Evolutionary conservation across 2,888 invertebrate species (phyloP).

Genomic region (Thymelicus acteon): DNA sequence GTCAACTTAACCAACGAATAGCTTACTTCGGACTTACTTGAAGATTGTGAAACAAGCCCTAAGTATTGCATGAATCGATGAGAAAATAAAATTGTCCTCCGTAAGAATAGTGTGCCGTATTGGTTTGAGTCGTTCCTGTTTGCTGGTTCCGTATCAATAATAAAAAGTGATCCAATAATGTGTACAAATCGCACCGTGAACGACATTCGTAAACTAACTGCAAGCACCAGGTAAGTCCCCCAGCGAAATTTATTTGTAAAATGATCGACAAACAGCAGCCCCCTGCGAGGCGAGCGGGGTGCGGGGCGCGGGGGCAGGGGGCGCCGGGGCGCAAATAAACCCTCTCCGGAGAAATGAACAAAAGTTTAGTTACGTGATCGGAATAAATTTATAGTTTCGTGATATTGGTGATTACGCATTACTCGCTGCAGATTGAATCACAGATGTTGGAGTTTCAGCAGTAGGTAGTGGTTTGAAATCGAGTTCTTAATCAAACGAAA

Average conservation of each 20-base stretch:
- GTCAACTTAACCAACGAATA: too few species aligned
- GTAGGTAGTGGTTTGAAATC: not conserved
- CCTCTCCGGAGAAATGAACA: constrained; percentile 52
- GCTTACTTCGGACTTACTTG: too few species aligned
- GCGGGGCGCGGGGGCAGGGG: not conserved
- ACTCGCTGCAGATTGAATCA: not conserved
- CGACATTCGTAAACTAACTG: constrained; percentile 46
- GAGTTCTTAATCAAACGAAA: too few species aligned
- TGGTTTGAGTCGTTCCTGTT: too few species aligned
- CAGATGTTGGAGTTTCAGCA: not conserved
- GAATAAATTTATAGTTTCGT: constrained; percentile 40
- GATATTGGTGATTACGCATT: constrained; percentile 21
- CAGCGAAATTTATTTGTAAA: constrained; percentile 72
- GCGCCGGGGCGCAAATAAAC: constrained; percentile 46
- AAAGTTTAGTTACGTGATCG: constrained; percentile 47
- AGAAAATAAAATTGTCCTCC: too few species aligned
- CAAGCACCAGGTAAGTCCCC: constrained; percentile 47
- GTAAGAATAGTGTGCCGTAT: too few species aligned
- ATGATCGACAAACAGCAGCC: constrained; percentile 73
- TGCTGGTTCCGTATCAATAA: too few species aligned
- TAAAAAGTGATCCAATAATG: not conserved
- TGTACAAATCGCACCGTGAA: constrained; percentile 43
- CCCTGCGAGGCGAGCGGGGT: constrained; percentile 40
- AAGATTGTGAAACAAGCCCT: too few species aligned
- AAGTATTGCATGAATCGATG: too few species aligned